Percentiles rank a stretch among this genome's conserved stretches.
phyloP scores from a whole-genome alignment of 2,888 invertebrate genomes.

The Diarsia dahlii region DNA sequence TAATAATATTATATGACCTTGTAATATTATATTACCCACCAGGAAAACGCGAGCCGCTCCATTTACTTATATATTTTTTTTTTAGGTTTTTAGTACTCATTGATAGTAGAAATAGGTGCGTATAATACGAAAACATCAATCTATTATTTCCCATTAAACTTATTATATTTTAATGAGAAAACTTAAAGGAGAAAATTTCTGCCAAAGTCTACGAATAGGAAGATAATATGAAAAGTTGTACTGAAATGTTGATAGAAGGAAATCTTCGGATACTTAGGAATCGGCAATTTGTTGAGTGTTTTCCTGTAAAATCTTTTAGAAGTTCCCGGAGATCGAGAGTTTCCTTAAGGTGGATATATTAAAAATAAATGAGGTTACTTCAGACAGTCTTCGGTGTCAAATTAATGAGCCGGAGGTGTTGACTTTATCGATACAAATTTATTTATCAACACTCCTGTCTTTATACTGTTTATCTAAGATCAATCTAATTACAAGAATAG shows the following conservation, averaged over 20 bases:
- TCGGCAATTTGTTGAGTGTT: slow-evolving; percentile 45
- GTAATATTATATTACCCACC: not conserved
- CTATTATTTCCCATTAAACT: slow-evolving; percentile 33
- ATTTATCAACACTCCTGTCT: not conserved
- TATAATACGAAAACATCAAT: slow-evolving; percentile 2
- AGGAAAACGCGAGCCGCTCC: not conserved
- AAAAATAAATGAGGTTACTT: not conserved
- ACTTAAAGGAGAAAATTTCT: slow-evolving; percentile 33
- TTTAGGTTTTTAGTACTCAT: not conserved
- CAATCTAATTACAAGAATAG: not conserved
- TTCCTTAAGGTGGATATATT: not conserved
- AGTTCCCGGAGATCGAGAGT: slow-evolving; percentile 4
- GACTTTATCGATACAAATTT: not conserved
- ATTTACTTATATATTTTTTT: not conserved
- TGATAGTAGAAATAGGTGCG: not conserved
- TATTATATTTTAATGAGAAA: slow-evolving; percentile 55
- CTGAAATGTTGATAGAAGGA: slow-evolving; percentile 44
- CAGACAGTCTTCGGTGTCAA: no score
- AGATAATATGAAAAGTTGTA: slow-evolving; percentile 56
- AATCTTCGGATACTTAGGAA: slow-evolving; percentile 34
- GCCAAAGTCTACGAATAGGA: slow-evolving; percentile 35
- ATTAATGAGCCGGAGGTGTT: not conserved
- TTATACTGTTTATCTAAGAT: not conserved
- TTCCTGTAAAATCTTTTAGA: slow-evolving; percentile 27
- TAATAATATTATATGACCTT: no score